phyloP scores from a whole-genome alignment of 2,888 invertebrate species.

The Aspidapion aeneum region DNA sequence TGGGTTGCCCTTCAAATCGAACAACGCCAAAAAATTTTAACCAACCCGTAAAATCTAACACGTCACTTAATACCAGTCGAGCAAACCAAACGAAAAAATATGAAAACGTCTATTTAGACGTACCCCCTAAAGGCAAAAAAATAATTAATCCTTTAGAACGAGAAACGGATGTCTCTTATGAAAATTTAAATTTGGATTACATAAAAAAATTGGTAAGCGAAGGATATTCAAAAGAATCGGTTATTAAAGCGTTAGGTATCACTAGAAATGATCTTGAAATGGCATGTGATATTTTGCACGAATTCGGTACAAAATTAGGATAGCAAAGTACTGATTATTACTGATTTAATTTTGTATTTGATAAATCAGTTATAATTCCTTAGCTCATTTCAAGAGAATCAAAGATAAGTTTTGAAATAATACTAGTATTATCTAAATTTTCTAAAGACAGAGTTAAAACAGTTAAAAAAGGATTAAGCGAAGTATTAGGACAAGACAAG shows the following conservation, averaged over 20 bases:
- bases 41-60: slow-evolving; percentile 52
- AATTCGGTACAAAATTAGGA: slow-evolving; percentile 40
- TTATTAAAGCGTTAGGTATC: slow-evolving; percentile 87
- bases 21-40: slow-evolving; percentile 25
- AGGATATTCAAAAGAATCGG: slow-evolving; percentile 88
- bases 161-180: slow-evolving; percentile 59
- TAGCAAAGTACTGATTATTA: slow-evolving; percentile 24
- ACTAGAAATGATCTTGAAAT: slow-evolving; percentile 92
- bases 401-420: too few species aligned
- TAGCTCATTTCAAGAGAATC: too few species aligned
- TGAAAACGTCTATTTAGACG: slow-evolving; percentile 35
- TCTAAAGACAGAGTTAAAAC: too few species aligned
- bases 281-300: slow-evolving; percentile 71
- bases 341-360: too few species aligned
- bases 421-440: too few species aligned
- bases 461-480: too few species aligned
- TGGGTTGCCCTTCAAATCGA: slow-evolving; percentile 41
- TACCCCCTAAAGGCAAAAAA: slow-evolving; percentile 37
- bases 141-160: slow-evolving; percentile 43
- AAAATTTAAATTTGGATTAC: slow-evolving; percentile 88
- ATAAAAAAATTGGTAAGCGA: slow-evolving; percentile 84
- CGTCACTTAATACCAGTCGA: slow-evolving; percentile 55
- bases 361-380: too few species aligned
- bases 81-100: slow-evolving; percentile 22
- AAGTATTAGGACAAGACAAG: too few species aligned